Evolutionary conservation across 1,140 invertebrate species (phyloP).

Genomic region (Zaprionus inermis): DNA sequence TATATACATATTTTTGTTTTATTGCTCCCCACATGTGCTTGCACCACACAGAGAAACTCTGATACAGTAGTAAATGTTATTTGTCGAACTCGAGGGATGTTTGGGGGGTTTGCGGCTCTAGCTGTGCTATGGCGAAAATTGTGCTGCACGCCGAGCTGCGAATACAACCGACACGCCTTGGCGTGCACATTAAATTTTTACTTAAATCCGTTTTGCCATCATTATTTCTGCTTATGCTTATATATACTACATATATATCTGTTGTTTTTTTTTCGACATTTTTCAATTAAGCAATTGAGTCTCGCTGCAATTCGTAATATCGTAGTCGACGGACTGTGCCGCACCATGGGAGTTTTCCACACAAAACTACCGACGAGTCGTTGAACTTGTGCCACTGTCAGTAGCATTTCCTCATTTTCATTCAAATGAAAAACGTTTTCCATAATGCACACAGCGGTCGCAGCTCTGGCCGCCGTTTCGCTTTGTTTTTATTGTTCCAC

Average conservation of each 20-base stretch:
- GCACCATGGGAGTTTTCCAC: constrained; percentile 16
- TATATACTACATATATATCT: neutral
- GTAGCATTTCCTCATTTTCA: constrained; percentile 71
- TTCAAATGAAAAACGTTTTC: constrained; percentile 71
- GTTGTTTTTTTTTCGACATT: constrained; percentile 59
- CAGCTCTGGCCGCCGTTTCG: constrained; percentile 41
- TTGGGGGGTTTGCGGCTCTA: neutral
- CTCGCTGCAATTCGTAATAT: constrained; percentile 30
- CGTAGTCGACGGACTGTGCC: neutral
- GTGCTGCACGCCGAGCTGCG: constrained; percentile 15
- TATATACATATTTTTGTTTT: constrained; percentile 1
- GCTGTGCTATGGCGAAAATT: constrained; percentile 20
- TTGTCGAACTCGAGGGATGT: neutral
- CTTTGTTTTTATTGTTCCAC: constrained; percentile 62
- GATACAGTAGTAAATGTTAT: neutral
- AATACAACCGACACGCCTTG: constrained; percentile 52
- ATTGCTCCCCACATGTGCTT: neutral
- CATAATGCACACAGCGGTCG: constrained; percentile 39
- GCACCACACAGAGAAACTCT: constrained; percentile 10
- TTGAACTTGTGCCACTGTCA: constrained; percentile 67
- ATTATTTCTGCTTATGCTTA: constrained; percentile 63
- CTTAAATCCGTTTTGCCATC: constrained; percentile 55
- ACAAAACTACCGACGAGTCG: constrained; percentile 47
- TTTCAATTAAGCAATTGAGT: constrained; percentile 73
- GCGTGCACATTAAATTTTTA: constrained; percentile 58